Evolutionary conservation across 2,888 invertebrate genomes (phyloP), one percentile per base, ranked within the genome.

Genomic region (Diaperis boleti): DNA sequence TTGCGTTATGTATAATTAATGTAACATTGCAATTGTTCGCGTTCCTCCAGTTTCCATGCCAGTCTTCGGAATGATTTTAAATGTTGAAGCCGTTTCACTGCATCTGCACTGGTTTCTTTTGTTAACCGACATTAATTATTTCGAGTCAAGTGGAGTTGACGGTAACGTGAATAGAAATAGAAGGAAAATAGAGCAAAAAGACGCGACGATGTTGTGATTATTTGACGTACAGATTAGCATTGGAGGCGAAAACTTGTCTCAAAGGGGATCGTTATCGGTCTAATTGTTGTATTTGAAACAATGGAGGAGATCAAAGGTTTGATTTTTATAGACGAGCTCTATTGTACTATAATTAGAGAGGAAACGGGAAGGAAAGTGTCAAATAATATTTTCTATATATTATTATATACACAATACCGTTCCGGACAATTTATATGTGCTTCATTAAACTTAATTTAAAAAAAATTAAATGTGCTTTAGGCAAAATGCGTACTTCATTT

Each of bases 251-350:
- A 63, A 47, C 39, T 54, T 54, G 52, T 59, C 39, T 52, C 44
- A 59, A 59, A 52, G 44, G 29, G 52, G 41, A 44, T 44, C 49
- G 29, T 54, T 63, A 63, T 44, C 54, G 26, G 45, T 54, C 47
- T 63, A 63, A 63, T 63, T 54, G 44, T 62, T 50, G 52, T 41
- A 62, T 44, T 20, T 44, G n/a, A 59, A 59, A 17, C 41, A 37
- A 15, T 35, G 14, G 10, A 45, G 15, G 42, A 35, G 52, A 47
- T 63, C 54, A 63, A 59, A 54, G 54, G 13, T 57, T 57, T 37
- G 62, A 62, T 62, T 47, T 22, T 44, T 57, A 39, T 20, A 22
- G 20, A 33, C 33, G 33, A 39, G 15, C 39, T 37, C 17, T 39
- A 26, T 39, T 14, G 14, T 17, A 39, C 2, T n/a, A 20, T 39